These are phyloP conservation scores for Rhadinocentrus ornatus DNA, from an alignment of 2,797 vertebrate genomes.

Conservation along the genomic window DNA sequence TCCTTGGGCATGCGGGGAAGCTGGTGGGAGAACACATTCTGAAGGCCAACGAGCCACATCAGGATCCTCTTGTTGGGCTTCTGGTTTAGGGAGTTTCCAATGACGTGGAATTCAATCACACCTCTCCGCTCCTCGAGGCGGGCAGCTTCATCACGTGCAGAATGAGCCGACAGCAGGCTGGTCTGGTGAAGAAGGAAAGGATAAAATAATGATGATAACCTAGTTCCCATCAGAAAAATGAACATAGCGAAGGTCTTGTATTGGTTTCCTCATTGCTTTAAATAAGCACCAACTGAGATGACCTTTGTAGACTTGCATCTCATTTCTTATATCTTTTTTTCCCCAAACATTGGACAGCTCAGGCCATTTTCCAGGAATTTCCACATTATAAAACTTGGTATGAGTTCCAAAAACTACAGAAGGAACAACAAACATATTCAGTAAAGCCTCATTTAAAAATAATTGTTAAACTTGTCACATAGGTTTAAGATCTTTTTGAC, in stretches of 20 bases:
- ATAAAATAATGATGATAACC: background rate
- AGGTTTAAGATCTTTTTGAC: too few relatives aligned
- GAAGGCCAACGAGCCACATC: slow-evolving; percentile 98
- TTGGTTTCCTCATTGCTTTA: background rate
- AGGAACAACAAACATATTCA: background rate
- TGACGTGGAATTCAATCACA: slow-evolving; percentile 97
- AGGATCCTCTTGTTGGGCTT: slow-evolving; percentile 97
- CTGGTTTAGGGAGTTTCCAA: slow-evolving; percentile 95
- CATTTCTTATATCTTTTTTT: too few relatives aligned
- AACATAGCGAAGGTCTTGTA: background rate
- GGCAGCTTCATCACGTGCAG: slow-evolving; percentile 93
- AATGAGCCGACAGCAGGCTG: slow-evolving; percentile 94
- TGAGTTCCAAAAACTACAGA: too few relatives aligned
- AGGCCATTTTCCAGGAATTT: too few relatives aligned
- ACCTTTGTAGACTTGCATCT: too few relatives aligned
- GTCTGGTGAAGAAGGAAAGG: slow-evolving; percentile 78
- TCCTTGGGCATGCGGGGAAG: slow-evolving; percentile 98
- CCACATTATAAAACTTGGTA: too few relatives aligned
- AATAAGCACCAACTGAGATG: background rate
- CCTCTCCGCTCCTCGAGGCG: slow-evolving; percentile 94
- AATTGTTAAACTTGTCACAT: too few relatives aligned
- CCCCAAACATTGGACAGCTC: too few relatives aligned
- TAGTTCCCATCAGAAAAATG: background rate
- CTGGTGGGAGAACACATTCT: slow-evolving; percentile 98
- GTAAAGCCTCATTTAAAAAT: background rate